Conservation (phyloP, 2,888 invertebrate genomes). For the Conops quadrifasciatus region DNA sequence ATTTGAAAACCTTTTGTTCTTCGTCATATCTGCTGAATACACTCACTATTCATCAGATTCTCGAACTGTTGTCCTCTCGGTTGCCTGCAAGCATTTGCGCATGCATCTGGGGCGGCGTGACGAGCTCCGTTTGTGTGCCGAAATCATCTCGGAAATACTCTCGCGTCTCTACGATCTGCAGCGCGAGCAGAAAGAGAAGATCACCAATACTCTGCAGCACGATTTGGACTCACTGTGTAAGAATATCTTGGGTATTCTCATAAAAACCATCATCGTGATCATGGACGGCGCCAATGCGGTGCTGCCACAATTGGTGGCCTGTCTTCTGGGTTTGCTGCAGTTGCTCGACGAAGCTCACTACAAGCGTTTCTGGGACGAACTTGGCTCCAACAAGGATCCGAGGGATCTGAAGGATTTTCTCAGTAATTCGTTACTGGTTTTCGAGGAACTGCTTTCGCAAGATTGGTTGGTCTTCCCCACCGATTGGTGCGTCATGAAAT, state of each 20-base stretch:
- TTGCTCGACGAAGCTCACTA: constrained; percentile 89
- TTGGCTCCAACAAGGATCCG: constrained; percentile 71
- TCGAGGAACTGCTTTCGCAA: constrained; percentile 63
- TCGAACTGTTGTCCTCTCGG: constrained; percentile 81
- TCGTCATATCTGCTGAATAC: neutral
- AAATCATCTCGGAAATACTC: constrained; percentile 86
- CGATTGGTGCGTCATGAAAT: constrained; percentile 91
- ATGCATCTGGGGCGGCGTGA: constrained; percentile 83
- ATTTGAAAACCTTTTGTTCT: neutral
- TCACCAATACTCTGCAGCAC: constrained; percentile 69
- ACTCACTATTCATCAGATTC: constrained; percentile 71
- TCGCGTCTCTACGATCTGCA: constrained; percentile 67
- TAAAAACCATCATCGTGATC: constrained; percentile 84
- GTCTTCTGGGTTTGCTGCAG: constrained; percentile 84
- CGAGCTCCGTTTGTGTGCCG: constrained; percentile 84
- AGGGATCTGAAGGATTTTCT: constrained; percentile 88
- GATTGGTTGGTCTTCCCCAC: constrained; percentile 73
- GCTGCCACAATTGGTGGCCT: constrained; percentile 80
- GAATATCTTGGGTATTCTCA: constrained; percentile 82
- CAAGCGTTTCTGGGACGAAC: constrained; percentile 84
- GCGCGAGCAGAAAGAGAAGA: constrained; percentile 67
- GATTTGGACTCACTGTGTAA: constrained; percentile 85
- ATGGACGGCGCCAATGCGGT: constrained; percentile 80
- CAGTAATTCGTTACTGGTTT: constrained; percentile 76
- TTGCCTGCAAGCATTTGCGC: constrained; percentile 85